phyloP scores from a whole-genome alignment of 2,113 vertebrate genomes.

The Trogon surrucura region DNA sequence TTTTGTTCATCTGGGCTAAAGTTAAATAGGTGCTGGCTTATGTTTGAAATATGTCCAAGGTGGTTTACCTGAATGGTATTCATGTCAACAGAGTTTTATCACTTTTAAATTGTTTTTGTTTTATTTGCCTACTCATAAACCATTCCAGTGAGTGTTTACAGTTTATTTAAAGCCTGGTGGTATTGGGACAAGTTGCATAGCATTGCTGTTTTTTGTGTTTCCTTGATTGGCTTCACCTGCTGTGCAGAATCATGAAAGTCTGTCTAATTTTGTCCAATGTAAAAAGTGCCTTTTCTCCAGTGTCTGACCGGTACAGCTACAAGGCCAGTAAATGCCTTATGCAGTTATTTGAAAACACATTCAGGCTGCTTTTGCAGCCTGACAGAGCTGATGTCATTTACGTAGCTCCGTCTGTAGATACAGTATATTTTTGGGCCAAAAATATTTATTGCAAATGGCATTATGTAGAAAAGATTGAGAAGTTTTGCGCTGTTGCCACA shows the following conservation, averaged over 20 bases:
- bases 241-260: neutral
- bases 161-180: conserved; percentile 4
- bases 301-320: neutral
- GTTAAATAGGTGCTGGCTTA: conserved; percentile 1
- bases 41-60: conserved; percentile 15
- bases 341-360: neutral
- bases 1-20: neutral
- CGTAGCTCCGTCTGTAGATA: neutral
- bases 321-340: neutral
- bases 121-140: conserved; percentile 6
- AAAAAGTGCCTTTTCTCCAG: neutral
- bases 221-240: neutral
- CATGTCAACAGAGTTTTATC: conserved; percentile 35
- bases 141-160: neutral
- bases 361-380: neutral
- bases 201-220: neutral
- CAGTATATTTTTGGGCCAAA: neutral
- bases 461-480: neutral
- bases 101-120: conserved; percentile 31
- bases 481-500: neutral
- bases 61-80: conserved; percentile 29
- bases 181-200: neutral
- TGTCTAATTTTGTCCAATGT: neutral
- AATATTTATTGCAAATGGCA: neutral
- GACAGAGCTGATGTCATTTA: neutral